These are phyloP conservation scores for Rhopalosiphum nymphaeae DNA, from an alignment of 2,888 invertebrate genomes.

Conservation along the genomic window DNA sequence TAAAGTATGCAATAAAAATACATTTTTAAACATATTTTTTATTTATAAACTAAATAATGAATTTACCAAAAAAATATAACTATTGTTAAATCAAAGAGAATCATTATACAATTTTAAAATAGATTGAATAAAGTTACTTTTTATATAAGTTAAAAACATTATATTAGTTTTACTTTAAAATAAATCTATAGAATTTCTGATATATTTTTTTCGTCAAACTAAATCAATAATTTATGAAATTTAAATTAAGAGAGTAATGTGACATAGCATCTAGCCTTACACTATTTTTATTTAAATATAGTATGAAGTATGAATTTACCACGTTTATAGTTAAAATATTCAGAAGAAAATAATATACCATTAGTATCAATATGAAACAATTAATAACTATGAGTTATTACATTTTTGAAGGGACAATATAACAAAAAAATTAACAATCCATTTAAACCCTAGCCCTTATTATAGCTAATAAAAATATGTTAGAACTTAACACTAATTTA, in stretches of 20 bases:
- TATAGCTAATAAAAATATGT: constrained; percentile 24
- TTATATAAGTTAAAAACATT: not conserved
- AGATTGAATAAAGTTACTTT: not conserved
- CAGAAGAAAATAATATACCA: not conserved
- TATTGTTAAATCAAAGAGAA: not conserved
- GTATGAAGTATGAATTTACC: not conserved
- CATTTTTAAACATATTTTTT: not conserved
- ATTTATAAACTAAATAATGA: not conserved
- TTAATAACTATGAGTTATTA: not conserved
- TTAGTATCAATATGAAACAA: not conserved
- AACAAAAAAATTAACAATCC: not conserved
- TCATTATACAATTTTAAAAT: not conserved
- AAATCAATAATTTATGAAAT: not conserved
- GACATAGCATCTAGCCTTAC: not conserved
- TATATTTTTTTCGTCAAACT: not conserved
- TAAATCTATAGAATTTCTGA: not conserved
- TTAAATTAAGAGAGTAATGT: not conserved
- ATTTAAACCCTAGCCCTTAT: not conserved
- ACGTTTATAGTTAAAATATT: not conserved
- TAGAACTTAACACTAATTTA: not conserved
- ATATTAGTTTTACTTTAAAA: not conserved
- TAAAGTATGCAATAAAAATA: not conserved
- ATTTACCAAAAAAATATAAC: not conserved
- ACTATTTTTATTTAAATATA: not conserved
- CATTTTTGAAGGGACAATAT: not conserved